Conservation (phyloP, 2,797 vertebrate species). For the Neosilurus mollespiculum region DNA sequence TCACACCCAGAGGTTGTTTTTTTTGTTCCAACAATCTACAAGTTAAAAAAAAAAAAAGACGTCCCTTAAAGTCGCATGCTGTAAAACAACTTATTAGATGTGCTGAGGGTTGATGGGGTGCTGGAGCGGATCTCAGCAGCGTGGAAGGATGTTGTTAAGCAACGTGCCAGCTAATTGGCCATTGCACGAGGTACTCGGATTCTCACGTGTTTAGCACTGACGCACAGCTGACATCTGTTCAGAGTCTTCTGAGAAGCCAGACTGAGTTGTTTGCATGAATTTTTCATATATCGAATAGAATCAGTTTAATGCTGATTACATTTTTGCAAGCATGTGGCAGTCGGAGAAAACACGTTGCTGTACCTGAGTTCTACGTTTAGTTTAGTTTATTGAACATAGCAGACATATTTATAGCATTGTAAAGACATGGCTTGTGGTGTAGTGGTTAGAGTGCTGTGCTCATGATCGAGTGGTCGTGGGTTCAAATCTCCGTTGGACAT, state of each 20-base stretch:
- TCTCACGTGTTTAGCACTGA: conserved; percentile 21
- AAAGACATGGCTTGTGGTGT: background rate
- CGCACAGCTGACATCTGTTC: conserved; percentile 15
- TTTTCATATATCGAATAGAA: background rate
- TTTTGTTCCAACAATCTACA: background rate
- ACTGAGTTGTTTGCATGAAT: background rate
- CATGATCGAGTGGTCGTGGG: too few relatives aligned
- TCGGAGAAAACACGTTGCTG: background rate
- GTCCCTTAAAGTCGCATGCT: background rate
- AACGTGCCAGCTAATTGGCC: conserved; percentile 6
- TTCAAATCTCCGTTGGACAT: too few relatives aligned
- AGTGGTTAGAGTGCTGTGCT: too few relatives aligned
- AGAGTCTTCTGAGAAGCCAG: conserved; percentile 2
- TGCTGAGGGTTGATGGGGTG: background rate
- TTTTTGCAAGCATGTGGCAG: background rate
- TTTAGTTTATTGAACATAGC: background rate
- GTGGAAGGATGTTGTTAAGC: conserved; percentile 26
- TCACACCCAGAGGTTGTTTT: background rate
- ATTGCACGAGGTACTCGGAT: conserved; percentile 15
- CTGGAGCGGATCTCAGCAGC: conserved; percentile 55
- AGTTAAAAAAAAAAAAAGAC: too few relatives aligned
- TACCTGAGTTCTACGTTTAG: background rate
- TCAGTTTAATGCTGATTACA: background rate
- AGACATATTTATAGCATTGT: background rate
- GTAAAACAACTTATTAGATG: conserved; percentile 1